phyloP scores from a whole-genome alignment of 2,888 invertebrate species.

The Metellina segmentata region DNA sequence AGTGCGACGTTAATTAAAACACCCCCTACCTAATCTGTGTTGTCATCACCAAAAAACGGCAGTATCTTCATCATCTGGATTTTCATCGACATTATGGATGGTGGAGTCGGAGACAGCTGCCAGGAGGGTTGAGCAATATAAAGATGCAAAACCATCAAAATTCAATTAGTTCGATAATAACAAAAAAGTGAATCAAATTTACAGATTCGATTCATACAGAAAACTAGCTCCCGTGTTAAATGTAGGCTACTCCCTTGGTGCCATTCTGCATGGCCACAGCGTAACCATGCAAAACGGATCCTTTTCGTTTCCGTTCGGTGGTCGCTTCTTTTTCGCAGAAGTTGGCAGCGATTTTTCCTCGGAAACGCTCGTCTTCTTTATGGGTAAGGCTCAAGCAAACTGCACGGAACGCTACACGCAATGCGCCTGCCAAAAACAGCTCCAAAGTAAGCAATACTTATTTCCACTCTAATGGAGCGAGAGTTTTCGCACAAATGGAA shows the following conservation, averaged over 20 bases:
- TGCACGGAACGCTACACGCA: slow-evolving; percentile 45
- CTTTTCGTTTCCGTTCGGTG: slow-evolving; percentile 23
- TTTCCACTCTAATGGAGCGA: slow-evolving; percentile 12
- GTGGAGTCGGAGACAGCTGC: too few species aligned
- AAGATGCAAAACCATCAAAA: too few species aligned
- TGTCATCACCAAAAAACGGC: too few species aligned
- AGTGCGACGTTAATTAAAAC: too few species aligned
- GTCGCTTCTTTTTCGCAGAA: slow-evolving; percentile 17
- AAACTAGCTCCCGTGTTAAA: too few species aligned
- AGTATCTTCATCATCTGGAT: too few species aligned
- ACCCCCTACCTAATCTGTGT: too few species aligned
- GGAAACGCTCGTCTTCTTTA: slow-evolving; percentile 14
- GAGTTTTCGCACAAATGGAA: slow-evolving; percentile 13
- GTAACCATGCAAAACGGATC: slow-evolving; percentile 39
- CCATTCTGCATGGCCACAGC: neutral
- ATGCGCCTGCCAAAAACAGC: neutral
- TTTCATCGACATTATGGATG: too few species aligned
- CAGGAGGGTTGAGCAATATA: too few species aligned
- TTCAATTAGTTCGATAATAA: too few species aligned
- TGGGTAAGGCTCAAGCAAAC: slow-evolving; percentile 9
- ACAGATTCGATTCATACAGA: too few species aligned
- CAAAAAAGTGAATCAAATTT: too few species aligned
- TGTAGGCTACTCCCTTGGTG: neutral
- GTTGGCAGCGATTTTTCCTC: slow-evolving; percentile 24
- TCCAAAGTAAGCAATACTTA: slow-evolving; percentile 59